Conservation (phyloP, 2,888 invertebrate species). For the Conus canariensis region DNA sequence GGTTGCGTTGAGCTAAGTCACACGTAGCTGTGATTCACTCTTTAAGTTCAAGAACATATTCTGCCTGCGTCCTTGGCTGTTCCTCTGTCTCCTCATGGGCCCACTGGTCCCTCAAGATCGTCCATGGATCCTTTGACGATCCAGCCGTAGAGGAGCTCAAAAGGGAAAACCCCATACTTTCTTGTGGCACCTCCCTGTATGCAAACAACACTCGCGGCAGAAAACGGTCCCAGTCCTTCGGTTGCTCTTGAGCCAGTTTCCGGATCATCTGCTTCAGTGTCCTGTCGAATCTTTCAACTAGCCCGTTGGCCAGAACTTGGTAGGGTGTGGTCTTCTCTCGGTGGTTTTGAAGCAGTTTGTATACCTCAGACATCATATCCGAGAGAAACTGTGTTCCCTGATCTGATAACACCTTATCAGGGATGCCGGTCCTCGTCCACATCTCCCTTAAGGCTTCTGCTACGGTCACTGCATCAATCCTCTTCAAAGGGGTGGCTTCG, state of each 20-base stretch:
- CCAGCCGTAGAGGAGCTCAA: not conserved
- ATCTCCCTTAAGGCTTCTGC: conserved; percentile 48
- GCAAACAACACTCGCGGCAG: not conserved
- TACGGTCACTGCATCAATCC: conserved; percentile 3
- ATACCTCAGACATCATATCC: conserved; percentile 37
- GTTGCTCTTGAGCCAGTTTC: not conserved
- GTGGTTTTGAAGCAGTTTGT: not conserved
- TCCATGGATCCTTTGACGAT: not conserved
- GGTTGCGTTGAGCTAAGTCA: not conserved
- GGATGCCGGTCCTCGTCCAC: conserved; percentile 27
- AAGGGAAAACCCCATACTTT: not conserved
- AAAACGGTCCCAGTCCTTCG: not conserved
- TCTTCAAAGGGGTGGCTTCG: not conserved
- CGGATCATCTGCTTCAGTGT: not conserved
- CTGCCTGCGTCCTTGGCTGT: not conserved
- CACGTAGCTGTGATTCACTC: not conserved
- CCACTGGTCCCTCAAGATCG: not conserved
- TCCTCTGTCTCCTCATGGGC: not conserved
- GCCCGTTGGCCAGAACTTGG: not conserved
- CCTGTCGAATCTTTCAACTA: not conserved
- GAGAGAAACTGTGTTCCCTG: conserved; percentile 19
- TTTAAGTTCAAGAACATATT: not conserved
- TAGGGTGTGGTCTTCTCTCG: not conserved
- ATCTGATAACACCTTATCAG: conserved; percentile 52
- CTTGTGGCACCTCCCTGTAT: not conserved